Conservation (phyloP, 2,797 vertebrate genomes). For the Psittacula derbiana region DNA sequence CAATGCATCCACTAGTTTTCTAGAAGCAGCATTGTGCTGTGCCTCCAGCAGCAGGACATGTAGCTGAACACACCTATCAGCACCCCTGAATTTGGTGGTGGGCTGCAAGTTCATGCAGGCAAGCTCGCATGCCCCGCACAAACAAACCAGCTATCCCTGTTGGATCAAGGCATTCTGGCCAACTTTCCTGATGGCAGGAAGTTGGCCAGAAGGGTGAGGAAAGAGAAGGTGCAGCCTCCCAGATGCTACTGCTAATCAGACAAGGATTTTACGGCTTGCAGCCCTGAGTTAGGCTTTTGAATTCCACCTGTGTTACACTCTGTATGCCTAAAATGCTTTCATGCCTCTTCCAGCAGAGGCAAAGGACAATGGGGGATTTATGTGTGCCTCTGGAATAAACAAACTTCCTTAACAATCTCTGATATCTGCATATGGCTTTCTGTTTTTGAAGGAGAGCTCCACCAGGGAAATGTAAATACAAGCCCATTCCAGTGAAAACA, state of each 20-base stretch:
- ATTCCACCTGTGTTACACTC: not conserved
- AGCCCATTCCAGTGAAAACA: slow-evolving; percentile 79
- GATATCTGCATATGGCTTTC: not conserved
- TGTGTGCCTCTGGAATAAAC: not conserved
- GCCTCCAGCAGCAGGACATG: not conserved
- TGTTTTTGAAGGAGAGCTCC: slow-evolving; percentile 81
- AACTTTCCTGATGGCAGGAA: not conserved
- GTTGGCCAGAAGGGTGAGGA: not conserved
- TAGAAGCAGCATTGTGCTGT: not conserved
- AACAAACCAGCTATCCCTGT: not conserved
- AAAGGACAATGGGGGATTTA: not conserved
- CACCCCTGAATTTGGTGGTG: not conserved
- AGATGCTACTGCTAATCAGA: not conserved
- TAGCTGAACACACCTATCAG: not conserved
- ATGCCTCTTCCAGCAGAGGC: not conserved
- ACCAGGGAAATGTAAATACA: slow-evolving; percentile 84
- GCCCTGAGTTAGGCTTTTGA: not conserved
- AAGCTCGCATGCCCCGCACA: not conserved
- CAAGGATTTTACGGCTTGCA: not conserved
- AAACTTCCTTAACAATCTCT: not conserved
- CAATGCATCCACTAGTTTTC: not conserved
- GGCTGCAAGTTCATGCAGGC: not conserved
- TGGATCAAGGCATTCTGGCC: not conserved
- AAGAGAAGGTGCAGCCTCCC: not conserved
- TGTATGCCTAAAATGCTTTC: not conserved